Evolutionary conservation across 2,888 invertebrate genomes (phyloP).

Genomic region (Stenolophus ochropezus): DNA sequence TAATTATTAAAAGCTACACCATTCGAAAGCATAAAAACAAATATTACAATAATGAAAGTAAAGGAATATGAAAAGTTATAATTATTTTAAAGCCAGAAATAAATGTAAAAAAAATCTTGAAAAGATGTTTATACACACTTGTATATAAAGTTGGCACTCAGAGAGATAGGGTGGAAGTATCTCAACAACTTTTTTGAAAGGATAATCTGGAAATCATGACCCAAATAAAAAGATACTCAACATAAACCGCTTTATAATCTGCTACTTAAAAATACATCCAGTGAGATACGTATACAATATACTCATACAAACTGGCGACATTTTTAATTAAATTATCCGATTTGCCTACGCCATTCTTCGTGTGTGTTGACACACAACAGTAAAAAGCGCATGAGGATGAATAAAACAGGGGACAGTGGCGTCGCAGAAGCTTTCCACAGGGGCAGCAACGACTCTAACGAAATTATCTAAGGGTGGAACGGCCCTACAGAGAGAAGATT

Average conservation of each 20-base stretch:
- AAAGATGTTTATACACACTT: too few relatives aligned
- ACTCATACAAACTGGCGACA: not conserved
- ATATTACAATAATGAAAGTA: too few relatives aligned
- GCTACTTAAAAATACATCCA: not conserved
- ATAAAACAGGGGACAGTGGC: not conserved
- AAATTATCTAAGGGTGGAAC: not conserved
- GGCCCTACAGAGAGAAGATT: not conserved
- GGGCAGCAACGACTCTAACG: not conserved
- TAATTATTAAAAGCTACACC: too few relatives aligned
- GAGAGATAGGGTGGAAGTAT: not conserved
- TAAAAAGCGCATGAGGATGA: not conserved
- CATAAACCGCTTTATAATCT: not conserved
- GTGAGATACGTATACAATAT: not conserved
- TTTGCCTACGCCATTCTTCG: not conserved
- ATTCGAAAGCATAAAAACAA: too few relatives aligned
- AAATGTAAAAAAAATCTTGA: too few relatives aligned
- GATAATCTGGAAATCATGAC: not conserved
- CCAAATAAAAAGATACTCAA: not conserved
- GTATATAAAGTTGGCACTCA: not conserved
- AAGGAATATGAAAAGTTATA: too few relatives aligned
- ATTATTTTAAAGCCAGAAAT: too few relatives aligned
- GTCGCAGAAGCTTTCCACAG: not conserved
- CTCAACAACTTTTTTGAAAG: not conserved
- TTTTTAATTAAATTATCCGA: not conserved
- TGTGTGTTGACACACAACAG: not conserved